phyloP scores from a whole-genome alignment of 2,113 vertebrate species.

The Syngnathus typhle region DNA sequence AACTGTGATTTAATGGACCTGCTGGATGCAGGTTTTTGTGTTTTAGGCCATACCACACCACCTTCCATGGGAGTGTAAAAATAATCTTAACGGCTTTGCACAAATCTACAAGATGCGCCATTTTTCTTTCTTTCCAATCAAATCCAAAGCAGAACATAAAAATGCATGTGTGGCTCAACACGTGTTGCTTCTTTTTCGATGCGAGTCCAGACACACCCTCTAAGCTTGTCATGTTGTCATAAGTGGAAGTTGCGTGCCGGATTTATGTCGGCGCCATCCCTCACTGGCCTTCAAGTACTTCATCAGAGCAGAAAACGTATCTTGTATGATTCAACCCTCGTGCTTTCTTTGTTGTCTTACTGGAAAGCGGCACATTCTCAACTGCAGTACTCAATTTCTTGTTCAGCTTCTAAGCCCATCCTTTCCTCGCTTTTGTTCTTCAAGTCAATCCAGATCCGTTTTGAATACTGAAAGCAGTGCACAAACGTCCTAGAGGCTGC shows the following conservation, averaged over 20 bases:
- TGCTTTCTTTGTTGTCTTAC: background rate
- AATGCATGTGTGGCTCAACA: background rate
- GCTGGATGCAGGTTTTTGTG: no score
- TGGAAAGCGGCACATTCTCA: background rate
- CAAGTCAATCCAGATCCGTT: background rate
- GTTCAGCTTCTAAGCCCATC: background rate
- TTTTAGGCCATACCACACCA: no score
- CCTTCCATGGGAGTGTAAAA: no score
- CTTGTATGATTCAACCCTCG: background rate
- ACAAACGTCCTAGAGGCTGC: background rate
- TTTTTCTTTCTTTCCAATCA: no score
- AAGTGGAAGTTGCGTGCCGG: background rate
- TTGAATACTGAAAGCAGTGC: no score
- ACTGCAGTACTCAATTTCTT: background rate
- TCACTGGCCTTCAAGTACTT: background rate
- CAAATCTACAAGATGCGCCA: no score
- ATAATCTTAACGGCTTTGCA: no score
- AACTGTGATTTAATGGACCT: no score
- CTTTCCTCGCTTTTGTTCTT: background rate
- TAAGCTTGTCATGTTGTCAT: background rate
- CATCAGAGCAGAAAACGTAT: constrained; percentile 39
- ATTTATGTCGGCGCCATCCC: background rate
- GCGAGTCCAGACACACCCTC: background rate
- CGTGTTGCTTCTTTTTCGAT: background rate
- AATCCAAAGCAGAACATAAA: no score